Evolutionary conservation across 2,888 invertebrate species (phyloP).

Genomic region (Tenthredo amoena): DNA sequence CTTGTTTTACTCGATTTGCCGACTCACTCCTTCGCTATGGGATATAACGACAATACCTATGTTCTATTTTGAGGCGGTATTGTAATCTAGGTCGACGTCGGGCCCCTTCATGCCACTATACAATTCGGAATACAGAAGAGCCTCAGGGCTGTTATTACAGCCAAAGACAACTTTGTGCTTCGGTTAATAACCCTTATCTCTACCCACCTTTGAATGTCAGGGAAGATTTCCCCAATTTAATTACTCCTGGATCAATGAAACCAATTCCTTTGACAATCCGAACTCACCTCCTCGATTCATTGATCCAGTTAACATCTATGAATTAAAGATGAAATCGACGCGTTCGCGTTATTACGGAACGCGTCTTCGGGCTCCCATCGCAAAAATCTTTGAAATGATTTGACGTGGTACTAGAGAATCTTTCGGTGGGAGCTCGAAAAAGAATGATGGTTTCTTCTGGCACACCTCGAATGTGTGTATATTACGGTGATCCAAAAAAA

Average conservation of each 20-base stretch:
- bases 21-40: not conserved
- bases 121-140: not conserved
- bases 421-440: no score
- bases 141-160: conserved; percentile 7
- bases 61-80: conserved; percentile 4
- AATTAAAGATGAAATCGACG: not conserved
- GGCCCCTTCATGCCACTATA: not conserved
- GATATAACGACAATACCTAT: not conserved
- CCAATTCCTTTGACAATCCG: not conserved
- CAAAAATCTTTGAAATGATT: no score
- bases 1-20: not conserved
- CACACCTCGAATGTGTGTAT: no score
- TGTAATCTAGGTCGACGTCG: not conserved
- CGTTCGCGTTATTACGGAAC: not conserved
- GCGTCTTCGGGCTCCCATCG: no score
- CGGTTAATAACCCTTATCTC: conserved; percentile 7
- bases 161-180: not conserved
- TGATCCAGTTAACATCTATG: not conserved
- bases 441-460: no score
- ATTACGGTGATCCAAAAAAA: no score
- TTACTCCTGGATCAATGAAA: not conserved
- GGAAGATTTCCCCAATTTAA: not conserved
- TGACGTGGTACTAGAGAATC: no score
- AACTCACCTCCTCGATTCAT: not conserved
- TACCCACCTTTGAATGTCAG: not conserved